Percentiles rank a stretch among this genome's conserved stretches.
Evolutionary conservation across 1,140 invertebrate species (phyloP).

Genomic region (Achatina immaculata): DNA sequence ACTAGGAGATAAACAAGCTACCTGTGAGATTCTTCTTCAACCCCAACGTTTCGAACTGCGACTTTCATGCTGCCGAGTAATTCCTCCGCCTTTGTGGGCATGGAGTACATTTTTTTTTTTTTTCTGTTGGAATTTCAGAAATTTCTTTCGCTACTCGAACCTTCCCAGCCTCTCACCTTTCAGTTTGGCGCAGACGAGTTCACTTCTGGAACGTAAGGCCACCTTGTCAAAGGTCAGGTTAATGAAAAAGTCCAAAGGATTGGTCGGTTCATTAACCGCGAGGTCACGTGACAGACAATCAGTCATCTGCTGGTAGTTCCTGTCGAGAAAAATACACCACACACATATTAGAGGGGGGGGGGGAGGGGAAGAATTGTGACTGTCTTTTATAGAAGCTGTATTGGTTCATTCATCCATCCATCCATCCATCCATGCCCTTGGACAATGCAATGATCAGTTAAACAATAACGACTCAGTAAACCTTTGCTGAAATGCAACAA

Average conservation of each 20-base stretch:
- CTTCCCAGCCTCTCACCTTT: background rate
- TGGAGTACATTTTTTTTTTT: too few relatives aligned
- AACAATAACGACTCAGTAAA: background rate
- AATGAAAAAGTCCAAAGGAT: constrained; percentile 13
- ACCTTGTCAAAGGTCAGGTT: background rate
- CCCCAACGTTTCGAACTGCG: too few relatives aligned
- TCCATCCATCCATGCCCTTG: too few relatives aligned
- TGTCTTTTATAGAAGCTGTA: background rate
- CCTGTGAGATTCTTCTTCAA: too few relatives aligned
- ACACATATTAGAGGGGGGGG: background rate
- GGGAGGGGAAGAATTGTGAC: background rate
- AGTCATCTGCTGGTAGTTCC: background rate
- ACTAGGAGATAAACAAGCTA: too few relatives aligned
- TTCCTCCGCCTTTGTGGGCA: too few relatives aligned
- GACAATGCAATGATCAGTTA: too few relatives aligned
- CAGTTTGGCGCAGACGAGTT: background rate
- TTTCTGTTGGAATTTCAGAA: too few relatives aligned
- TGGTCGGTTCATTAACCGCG: background rate
- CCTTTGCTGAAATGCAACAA: background rate
- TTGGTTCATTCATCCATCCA: background rate
- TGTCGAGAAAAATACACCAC: background rate
- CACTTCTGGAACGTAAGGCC: background rate
- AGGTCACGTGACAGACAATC: constrained; percentile 15
- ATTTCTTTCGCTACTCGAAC: too few relatives aligned
- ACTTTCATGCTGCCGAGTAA: too few relatives aligned